Conservation (phyloP, 2,113 vertebrate species). For the Sylvilagus bachmani region DNA sequence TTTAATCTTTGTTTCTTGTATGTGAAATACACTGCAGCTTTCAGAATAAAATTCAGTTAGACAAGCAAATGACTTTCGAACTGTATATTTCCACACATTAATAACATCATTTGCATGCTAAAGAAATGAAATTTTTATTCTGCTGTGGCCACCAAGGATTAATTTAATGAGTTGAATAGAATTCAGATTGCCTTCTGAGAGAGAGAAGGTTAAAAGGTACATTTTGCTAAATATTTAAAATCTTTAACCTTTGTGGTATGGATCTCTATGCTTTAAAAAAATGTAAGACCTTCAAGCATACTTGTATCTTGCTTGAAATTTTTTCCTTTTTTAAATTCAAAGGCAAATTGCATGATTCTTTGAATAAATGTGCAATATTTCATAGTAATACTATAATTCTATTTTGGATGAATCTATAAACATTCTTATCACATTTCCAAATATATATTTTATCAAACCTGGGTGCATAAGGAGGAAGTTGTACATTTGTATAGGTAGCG, state of each 20-base stretch:
- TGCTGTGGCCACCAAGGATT: conserved; percentile 86
- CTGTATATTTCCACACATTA: conserved; percentile 83
- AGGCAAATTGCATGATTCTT: conserved; percentile 60
- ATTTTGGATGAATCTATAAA: conserved; percentile 63
- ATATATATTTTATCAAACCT: background rate
- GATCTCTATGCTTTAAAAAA: conserved; percentile 64
- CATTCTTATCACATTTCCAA: conserved; percentile 21
- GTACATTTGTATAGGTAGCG: background rate
- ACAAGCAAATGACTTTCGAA: conserved; percentile 69
- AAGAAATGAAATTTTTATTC: conserved; percentile 86
- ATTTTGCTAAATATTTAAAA: conserved; percentile 89
- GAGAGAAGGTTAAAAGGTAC: conserved; percentile 87
- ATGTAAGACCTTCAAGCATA: conserved; percentile 45
- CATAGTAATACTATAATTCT: conserved; percentile 71
- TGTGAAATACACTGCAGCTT: conserved; percentile 57
- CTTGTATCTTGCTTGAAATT: conserved; percentile 73
- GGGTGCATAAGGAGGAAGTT: background rate
- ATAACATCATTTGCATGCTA: conserved; percentile 85
- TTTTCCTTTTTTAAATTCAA: conserved; percentile 73
- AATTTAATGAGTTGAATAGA: conserved; percentile 87
- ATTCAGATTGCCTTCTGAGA: conserved; percentile 83
- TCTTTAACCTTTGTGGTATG: conserved; percentile 82
- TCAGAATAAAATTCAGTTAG: conserved; percentile 76
- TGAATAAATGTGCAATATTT: conserved; percentile 66
- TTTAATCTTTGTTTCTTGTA: conserved; percentile 55